phyloP scores from a whole-genome alignment of 2,888 invertebrate species.

The Drosophila nr. fundita region DNA sequence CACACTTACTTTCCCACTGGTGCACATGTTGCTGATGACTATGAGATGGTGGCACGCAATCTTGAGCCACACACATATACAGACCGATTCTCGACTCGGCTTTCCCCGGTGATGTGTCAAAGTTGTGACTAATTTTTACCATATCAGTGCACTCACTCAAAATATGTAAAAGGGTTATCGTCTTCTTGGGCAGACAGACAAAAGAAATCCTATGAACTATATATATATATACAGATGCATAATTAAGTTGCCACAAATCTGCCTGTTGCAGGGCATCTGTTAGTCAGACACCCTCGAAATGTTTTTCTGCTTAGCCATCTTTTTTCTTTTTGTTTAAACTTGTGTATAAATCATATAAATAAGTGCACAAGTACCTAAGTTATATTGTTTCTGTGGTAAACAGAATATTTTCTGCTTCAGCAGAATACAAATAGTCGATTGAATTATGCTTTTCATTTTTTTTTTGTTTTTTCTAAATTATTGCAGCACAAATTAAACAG shows the following conservation, averaged over 20 bases:
- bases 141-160: not conserved
- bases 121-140: slow-evolving; percentile 14
- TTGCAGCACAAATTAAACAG: not conserved
- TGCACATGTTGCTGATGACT: slow-evolving; percentile 16
- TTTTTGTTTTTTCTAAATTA: not conserved
- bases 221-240: not conserved
- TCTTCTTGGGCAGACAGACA: not conserved
- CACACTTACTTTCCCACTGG: slow-evolving; percentile 23
- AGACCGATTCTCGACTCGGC: slow-evolving; percentile 13
- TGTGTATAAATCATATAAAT: not conserved
- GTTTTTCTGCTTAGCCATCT: not conserved
- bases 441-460: not conserved
- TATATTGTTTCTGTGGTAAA: not conserved
- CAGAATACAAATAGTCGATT: not conserved
- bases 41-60: slow-evolving; percentile 20
- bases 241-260: not conserved
- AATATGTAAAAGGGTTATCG: not conserved
- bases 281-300: not conserved
- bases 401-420: not conserved
- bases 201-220: not conserved
- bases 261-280: not conserved
- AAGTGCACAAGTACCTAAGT: not conserved
- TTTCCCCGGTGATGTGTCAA: slow-evolving; percentile 20
- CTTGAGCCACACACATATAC: not conserved
- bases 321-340: not conserved